Evolutionary conservation across 2,113 vertebrate genomes (phyloP).

Genomic region (Leuciscus idus): DNA sequence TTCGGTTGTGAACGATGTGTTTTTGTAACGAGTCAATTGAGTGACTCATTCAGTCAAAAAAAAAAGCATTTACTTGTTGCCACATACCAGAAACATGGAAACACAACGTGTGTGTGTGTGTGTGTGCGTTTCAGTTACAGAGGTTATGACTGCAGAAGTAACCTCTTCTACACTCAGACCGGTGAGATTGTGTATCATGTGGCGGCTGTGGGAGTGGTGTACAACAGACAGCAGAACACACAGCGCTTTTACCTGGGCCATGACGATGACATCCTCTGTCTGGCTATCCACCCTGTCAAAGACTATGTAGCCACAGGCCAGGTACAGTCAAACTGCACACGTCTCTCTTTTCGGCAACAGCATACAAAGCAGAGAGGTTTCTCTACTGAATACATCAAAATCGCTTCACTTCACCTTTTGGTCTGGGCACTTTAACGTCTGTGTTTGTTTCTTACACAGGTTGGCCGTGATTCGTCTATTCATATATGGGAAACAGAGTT

Average conservation of each 20-base stretch:
- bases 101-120: neutral
- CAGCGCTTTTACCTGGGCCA: conserved; percentile 97
- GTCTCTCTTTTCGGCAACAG: neutral
- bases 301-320: conserved; percentile 98
- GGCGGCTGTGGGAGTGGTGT: conserved; percentile 94
- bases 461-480: conserved; percentile 92
- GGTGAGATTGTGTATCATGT: conserved; percentile 98
- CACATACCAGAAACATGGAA: neutral
- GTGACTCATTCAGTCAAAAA: neutral
- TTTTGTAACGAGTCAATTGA: neutral
- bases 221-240: conserved; percentile 96
- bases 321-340: conserved; percentile 71
- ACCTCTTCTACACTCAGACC: conserved; percentile 97
- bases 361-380: neutral
- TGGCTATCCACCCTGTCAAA: conserved; percentile 94
- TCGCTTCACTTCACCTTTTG: neutral
- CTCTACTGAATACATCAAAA: neutral
- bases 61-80: neutral
- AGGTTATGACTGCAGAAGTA: conserved; percentile 96
- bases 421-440: neutral
- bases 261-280: conserved; percentile 95
- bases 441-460: conserved; percentile 72
- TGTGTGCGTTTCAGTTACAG: conserved; percentile 83
- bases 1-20: neutral
- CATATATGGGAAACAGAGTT: conserved; percentile 97